These are phyloP conservation scores for Apodemus agrarius DNA, from an alignment of 2,797 vertebrate genomes.

Conservation along the genomic window DNA sequence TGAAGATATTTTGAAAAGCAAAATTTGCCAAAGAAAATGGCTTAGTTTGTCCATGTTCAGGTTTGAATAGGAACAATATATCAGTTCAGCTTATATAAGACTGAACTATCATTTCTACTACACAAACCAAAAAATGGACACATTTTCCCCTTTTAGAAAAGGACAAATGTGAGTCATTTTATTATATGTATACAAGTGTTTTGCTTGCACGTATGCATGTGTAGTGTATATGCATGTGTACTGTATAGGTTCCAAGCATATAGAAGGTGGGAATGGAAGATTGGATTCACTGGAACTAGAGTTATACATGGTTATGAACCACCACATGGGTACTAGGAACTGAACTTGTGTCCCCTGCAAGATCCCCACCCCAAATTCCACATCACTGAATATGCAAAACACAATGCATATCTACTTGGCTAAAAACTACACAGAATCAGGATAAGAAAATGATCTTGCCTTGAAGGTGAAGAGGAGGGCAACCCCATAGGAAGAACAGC, in stretches of 20 bases:
- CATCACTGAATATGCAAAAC: background rate
- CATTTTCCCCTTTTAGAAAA: background rate
- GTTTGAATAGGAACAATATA: constrained; percentile 1
- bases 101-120: background rate
- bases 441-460: constrained; percentile 31
- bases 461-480: background rate
- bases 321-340: background rate
- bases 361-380: background rate
- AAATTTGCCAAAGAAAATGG: background rate
- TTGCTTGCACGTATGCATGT: background rate
- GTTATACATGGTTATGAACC: background rate
- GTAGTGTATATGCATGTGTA: background rate
- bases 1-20: constrained; percentile 4
- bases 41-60: background rate
- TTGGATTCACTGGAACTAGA: background rate
- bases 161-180: background rate
- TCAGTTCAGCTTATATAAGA: background rate
- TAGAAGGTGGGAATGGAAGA: background rate
- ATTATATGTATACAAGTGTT: background rate
- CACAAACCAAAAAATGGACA: background rate
- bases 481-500: background rate
- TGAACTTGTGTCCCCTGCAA: background rate
- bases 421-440: background rate
- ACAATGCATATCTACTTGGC: background rate
- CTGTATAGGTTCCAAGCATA: background rate